A percentile compares a stretch with the other conserved stretches of the same genome.
These are phyloP conservation scores for Atherinomorus stipes DNA, from an alignment of 2,113 vertebrate genomes.

Conservation along the genomic window DNA sequence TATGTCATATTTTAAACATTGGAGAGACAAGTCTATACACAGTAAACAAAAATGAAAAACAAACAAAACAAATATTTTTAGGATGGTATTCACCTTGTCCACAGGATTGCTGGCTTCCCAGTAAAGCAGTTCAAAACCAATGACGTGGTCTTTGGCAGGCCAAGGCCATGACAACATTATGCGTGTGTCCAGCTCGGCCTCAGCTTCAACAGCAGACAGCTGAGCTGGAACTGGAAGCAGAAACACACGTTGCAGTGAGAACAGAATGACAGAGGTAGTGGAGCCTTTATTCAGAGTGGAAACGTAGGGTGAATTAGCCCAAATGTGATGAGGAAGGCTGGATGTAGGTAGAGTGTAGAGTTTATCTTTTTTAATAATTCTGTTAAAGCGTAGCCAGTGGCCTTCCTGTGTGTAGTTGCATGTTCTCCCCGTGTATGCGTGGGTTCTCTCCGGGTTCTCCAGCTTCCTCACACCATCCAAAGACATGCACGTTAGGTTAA, in stretches of 20 bases:
- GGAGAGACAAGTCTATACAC: neutral
- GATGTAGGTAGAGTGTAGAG: no score
- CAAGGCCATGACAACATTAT: conserved; percentile 93
- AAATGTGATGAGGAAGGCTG: no score
- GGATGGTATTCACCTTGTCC: conserved; percentile 83
- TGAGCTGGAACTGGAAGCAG: conserved; percentile 89
- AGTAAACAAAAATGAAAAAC: neutral
- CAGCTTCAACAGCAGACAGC: conserved; percentile 90
- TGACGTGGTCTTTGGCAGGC: conserved; percentile 90
- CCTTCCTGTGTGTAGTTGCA: no score
- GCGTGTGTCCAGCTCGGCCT: conserved; percentile 92
- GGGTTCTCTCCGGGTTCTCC: no score
- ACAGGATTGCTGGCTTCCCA: conserved; percentile 88
- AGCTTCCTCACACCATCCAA: no score
- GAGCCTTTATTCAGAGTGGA: no score
- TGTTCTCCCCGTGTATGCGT: no score
- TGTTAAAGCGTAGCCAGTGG: no score
- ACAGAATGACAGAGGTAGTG: neutral
- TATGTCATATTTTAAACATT: no score
- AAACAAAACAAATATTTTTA: neutral
- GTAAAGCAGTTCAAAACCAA: conserved; percentile 91
- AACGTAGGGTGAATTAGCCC: no score
- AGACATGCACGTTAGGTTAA: no score
- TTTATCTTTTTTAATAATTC: no score
- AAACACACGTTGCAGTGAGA: neutral